Base-by-base conservation (phyloP, 2,888 invertebrate genomes). In the Catocala nupta region DNA sequence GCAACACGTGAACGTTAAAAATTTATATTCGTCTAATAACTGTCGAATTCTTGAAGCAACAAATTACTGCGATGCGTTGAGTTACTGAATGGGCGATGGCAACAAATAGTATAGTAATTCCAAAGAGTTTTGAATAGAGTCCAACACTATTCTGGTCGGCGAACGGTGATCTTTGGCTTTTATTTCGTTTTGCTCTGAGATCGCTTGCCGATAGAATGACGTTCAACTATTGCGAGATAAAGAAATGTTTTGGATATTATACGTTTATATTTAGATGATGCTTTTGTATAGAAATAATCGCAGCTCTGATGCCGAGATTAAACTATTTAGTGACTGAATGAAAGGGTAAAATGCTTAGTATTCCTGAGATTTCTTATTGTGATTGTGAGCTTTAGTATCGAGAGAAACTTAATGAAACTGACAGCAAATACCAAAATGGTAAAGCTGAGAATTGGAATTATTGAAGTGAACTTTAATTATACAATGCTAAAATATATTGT, bases 111-210 rank as follows among this genome's bases (percentile, higher is more conserved):
- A 72, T 87, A 90, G 92, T 92, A 90, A 93, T 93, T 93, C 93
- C 92, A 77, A 90, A 90, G 90, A 92, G 92, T 93, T 92, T 94
- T 94, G 94, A 93, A 92, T 93, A 88, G 88, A 87, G 90, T 93
- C 94, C 94, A 94, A 93, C 68, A 87, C 91, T 94, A 94, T 94
- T 94, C 92, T 78, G 82, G 93, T 91, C 89, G 73, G 82, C 81
- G 88, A 88, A 89, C 86, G 84, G 82, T 90, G 93, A 92, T 92
- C 91, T 90, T 87, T 88, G 67, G 80, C 83, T 86, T 87, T 90
- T 90, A 81, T 88, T 88, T 90, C 83, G 81, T 90, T 91, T 92
- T 90, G 83, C 81, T 85, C 72, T 60, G 78, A 81, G 82, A 83
- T 85, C 75, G 83, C 81, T 82, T 77, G 77, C 79, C 77, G 83